Evolutionary conservation across 1,140 invertebrate species (phyloP).

Genomic region (Oryzaephilus surinamensis): DNA sequence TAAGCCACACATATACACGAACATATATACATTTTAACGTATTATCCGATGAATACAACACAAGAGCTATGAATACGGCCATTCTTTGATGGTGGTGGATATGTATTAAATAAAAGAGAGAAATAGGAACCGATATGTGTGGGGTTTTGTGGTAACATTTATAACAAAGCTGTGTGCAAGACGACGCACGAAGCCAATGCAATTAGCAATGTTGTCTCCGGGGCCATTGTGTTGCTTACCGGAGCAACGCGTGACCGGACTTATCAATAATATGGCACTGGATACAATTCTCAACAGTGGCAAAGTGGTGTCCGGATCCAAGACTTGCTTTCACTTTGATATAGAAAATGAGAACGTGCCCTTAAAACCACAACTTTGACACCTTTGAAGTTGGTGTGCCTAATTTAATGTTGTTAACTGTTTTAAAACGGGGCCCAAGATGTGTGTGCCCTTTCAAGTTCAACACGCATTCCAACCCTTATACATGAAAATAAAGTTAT

Average conservation of each 20-base stretch:
- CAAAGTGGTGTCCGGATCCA: constrained; percentile 14
- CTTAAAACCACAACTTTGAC: constrained; percentile 12
- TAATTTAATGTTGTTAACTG: constrained; percentile 28
- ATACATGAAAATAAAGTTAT: no score
- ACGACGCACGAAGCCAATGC: constrained; percentile 22
- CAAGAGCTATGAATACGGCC: no score
- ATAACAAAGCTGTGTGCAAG: constrained; percentile 13
- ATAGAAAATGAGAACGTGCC: no score
- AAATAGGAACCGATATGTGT: constrained; percentile 18
- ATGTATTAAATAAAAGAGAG: no score
- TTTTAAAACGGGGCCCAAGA: constrained; percentile 26
- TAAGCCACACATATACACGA: no score
- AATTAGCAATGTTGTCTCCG: constrained; percentile 33
- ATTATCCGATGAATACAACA: no score
- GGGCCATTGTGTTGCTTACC: constrained; percentile 31
- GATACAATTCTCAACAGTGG: constrained; percentile 3
- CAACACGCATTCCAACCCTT: no score
- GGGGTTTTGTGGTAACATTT: constrained; percentile 5
- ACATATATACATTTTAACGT: no score
- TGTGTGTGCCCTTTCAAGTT: no score
- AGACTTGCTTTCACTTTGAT: no score
- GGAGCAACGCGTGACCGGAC: constrained; percentile 24
- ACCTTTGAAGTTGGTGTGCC: constrained; percentile 27
- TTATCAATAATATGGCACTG: constrained; percentile 10
- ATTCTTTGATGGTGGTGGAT: no score